Conservation (phyloP, 2,797 vertebrate genomes). For the Notolabrus celidotus region DNA sequence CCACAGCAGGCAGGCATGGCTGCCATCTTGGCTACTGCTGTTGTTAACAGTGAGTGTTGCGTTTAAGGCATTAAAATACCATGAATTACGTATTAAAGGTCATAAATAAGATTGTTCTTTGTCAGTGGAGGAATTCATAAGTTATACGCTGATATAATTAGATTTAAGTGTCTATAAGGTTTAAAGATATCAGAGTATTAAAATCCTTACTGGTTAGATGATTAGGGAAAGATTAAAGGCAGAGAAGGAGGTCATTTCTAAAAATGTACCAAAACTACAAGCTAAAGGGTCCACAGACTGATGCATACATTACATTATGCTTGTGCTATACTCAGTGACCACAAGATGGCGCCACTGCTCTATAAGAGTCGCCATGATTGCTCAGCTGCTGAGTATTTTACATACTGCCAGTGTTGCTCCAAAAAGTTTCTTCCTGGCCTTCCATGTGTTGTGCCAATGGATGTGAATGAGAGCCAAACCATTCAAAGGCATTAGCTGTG, state of each 20-base stretch:
- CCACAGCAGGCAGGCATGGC: constrained; percentile 99
- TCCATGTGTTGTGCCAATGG: background rate
- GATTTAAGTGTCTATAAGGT: too few species aligned
- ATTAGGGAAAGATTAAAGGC: background rate
- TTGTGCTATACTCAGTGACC: constrained; percentile 40
- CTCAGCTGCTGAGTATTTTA: background rate
- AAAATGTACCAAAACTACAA: background rate
- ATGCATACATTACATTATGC: too few species aligned
- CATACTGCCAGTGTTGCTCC: too few species aligned
- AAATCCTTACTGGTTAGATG: too few species aligned
- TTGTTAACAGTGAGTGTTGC: constrained; percentile 94
- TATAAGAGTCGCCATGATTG: constrained; percentile 9
- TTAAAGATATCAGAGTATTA: background rate
- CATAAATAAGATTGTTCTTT: background rate
- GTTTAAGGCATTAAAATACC: background rate
- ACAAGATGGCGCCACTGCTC: constrained; percentile 67
- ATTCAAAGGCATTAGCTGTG: constrained; percentile 4
- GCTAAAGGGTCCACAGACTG: too few species aligned
- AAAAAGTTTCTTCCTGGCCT: background rate
- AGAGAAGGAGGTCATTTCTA: background rate
- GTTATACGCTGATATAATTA: background rate
- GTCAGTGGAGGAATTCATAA: background rate
- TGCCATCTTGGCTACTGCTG: constrained; percentile 93
- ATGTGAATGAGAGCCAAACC: background rate
- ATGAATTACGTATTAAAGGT: background rate